Base-by-base conservation (phyloP, 2,888 invertebrate species). In the Proisotoma minuta region DNA sequence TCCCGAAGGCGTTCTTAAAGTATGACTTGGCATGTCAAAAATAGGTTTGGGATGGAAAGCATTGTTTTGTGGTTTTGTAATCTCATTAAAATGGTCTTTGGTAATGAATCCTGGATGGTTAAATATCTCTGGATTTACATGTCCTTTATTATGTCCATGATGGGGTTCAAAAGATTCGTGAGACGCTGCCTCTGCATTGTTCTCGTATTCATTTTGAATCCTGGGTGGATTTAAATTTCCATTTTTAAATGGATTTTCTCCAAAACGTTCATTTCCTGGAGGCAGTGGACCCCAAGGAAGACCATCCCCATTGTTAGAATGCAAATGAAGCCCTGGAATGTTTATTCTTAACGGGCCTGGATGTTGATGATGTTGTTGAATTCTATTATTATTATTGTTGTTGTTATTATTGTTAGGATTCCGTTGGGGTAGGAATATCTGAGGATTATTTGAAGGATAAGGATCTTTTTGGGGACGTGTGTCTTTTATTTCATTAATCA, bases 201-300 rank as follows among this genome's bases (percentile, higher is more conserved):
- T 24, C 3, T 22, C 26, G 29, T 57, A 29, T 15, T 65, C 58
- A 18, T 51, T 56, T 26, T 57, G 22, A 34, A 63, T 39, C 22
- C 63, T 57, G 47, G 63, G 66, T 8, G 66, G 66, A 5, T 60
- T 43, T 22, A 63, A 57, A 23, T 60, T 57, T 10, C 63, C 66
- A 50, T 63, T 63, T 15, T 63, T 66, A 5, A 60, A 60, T 39
- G 66, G 63, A 20, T 52, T 52, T 26, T 52, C 28, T 3, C 28
- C 3, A 18, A 5, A 20, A 18, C 20, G 12, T n/a, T n/a, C 12
- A 20, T 10, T 8, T 18, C 47, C 20, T 18, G 47, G 5, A 5
- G 47, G 47, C 5, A 18, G 5, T 18, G 47, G 47, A 8, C 10
- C 10, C 20, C 12, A 47, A 18, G 47, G 47, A 10, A n/a, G 5